Base-by-base conservation (phyloP, 2,797 vertebrate species). In the Urophycis tenuis region DNA sequence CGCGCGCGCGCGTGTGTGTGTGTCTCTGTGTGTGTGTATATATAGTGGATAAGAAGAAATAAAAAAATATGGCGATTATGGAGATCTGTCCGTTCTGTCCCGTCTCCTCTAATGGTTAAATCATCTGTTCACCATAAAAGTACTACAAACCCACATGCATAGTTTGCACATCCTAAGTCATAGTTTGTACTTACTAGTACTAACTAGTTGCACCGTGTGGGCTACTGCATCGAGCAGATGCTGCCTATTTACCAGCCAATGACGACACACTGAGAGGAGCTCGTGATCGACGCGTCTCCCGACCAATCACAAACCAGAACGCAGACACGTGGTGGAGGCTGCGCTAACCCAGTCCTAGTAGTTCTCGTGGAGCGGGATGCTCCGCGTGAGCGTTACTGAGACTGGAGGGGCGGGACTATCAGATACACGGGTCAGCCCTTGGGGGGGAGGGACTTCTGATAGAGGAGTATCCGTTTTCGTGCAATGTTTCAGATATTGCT, bases 301-400 rank as follows among this genome's bases (percentile, higher is more conserved):
- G 84, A 82, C 93, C 92, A 93, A 92, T 92, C 90, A 86, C 85
- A 88, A 87, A 75, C 22, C n/a, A 80, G 85, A 30, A 73, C 2
- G 49, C 33, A 15, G 3, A 72, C n/a, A 78, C 83, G 78, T 81
- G 81, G 86, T 71, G 45, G 19, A 53, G 53, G 53, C 9, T 60
- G 53, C 53, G 53, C 53, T 60, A 60, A 60, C 53, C 53, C 11
- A 7, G 8, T 60, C n/a, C 9, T n/a, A n/a, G 45, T 17, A 17
- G 19, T 53, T 53, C 45, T 53, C 22, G 3, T n/a, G 53, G 53
- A 25, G 25, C 53, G 53, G 53, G 53, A 60, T 60, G 53, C 53
- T 60, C 53, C 22, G 7, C 2, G 25, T n/a, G 53, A 60, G 53
- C 53, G 53, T 60, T 60, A 60, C 25, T n/a, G 53, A 25, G 53